Conservation (phyloP, 2,113 vertebrate species). For the Miniopterus natalensis region DNA sequence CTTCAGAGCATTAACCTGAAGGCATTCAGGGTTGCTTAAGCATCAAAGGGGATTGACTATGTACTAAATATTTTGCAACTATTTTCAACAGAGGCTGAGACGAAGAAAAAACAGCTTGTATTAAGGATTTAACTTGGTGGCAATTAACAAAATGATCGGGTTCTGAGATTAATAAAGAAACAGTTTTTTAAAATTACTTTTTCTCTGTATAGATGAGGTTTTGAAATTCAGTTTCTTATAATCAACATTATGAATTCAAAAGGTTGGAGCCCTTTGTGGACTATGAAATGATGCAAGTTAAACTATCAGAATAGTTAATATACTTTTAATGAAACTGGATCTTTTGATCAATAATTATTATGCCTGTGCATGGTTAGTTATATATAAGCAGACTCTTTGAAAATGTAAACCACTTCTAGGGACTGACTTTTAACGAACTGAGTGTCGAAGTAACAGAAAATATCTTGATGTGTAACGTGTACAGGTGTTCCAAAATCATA, state of each 20-base stretch:
- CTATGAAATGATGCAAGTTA: neutral
- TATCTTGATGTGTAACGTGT: neutral
- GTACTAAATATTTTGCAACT: conserved; percentile 54
- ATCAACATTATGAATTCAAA: neutral
- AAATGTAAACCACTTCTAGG: neutral
- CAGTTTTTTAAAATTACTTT: neutral
- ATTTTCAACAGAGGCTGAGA: conserved; percentile 9
- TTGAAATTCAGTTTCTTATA: conserved; percentile 4
- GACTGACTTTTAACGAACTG: neutral
- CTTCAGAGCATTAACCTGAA: conserved; percentile 51
- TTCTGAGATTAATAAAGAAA: neutral
- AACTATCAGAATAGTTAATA: conserved; percentile 39
- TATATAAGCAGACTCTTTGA: neutral
- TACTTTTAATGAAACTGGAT: conserved; percentile 16
- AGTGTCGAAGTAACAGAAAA: neutral
- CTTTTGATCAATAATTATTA: conserved; percentile 18
- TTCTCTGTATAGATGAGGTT: neutral
- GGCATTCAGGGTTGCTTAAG: conserved; percentile 27
- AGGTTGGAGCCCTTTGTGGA: neutral
- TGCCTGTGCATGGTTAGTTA: neutral
- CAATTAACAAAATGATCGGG: neutral
- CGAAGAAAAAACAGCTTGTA: neutral
- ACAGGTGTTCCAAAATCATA: conserved; percentile 55
- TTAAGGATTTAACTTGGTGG: conserved; percentile 12
- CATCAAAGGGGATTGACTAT: conserved; percentile 62